A percentile compares a stretch with the other conserved stretches of the same genome.
Evolutionary conservation across 2,888 invertebrate species (phyloP).

Genomic region (Neria commutata): DNA sequence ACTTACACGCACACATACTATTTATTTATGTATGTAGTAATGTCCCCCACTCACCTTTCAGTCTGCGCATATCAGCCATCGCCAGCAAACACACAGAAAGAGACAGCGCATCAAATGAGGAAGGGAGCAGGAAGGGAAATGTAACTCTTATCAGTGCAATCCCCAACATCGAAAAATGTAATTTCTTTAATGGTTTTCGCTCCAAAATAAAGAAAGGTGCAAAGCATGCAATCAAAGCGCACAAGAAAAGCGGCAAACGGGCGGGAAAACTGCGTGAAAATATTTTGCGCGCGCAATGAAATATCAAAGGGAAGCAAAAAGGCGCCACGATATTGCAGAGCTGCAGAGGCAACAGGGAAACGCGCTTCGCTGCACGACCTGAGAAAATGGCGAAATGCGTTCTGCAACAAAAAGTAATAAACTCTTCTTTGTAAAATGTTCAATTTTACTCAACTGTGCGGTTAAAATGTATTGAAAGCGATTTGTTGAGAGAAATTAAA

Average conservation of each 20-base stretch:
- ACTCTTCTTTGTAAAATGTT: too few species aligned
- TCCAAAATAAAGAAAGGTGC: constrained; percentile 11
- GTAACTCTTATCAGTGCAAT: constrained; percentile 7
- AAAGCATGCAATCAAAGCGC: background rate
- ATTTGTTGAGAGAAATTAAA: too few species aligned
- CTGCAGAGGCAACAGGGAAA: too few species aligned
- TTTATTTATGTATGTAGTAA: background rate
- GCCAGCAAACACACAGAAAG: background rate
- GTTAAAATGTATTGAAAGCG: too few species aligned
- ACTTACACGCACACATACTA: background rate
- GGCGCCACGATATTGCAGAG: too few species aligned
- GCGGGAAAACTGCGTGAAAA: background rate
- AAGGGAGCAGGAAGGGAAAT: too few species aligned
- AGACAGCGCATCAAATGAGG: too few species aligned
- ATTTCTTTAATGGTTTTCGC: constrained; percentile 57
- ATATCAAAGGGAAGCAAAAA: background rate
- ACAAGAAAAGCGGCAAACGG: background rate
- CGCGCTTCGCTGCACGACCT: too few species aligned
- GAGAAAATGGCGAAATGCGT: too few species aligned
- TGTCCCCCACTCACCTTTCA: background rate
- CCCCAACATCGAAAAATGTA: constrained; percentile 44
- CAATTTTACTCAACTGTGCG: too few species aligned
- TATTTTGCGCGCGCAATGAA: background rate
- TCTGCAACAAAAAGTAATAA: too few species aligned
- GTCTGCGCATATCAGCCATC: background rate